Percentiles rank a stretch among this genome's conserved stretches.
Evolutionary conservation across 2,888 invertebrate genomes (phyloP).

Genomic region (Charanyca ferruginea): DNA sequence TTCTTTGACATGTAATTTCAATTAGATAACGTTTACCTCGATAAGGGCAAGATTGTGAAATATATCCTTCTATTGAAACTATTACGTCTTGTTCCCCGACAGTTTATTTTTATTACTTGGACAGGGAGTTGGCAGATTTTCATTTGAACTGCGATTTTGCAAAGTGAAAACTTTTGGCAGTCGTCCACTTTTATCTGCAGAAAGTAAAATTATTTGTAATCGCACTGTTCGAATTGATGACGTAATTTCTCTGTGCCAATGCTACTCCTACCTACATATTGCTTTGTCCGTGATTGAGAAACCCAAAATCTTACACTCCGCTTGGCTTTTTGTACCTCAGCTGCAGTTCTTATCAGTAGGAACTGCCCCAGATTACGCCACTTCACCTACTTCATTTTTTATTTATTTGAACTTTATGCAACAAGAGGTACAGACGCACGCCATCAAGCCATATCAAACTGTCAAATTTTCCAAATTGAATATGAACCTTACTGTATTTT

Average conservation of each 20-base stretch:
- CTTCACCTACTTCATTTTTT: background rate
- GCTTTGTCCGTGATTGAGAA: too few relatives aligned
- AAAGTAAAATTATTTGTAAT: constrained; percentile 51
- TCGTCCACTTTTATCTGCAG: constrained; percentile 52
- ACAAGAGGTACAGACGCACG: too few relatives aligned
- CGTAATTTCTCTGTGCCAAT: constrained; percentile 1
- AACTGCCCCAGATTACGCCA: background rate
- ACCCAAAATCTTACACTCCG: too few relatives aligned
- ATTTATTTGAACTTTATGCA: too few relatives aligned
- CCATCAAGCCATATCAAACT: too few relatives aligned
- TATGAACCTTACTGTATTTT: too few relatives aligned
- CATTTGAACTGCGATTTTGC: constrained; percentile 40
- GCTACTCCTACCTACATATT: background rate
- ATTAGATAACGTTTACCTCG: constrained; percentile 1
- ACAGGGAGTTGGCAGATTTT: constrained; percentile 48
- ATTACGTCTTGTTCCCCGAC: constrained; percentile 10
- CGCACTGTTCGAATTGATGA: background rate
- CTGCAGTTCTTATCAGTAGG: background rate
- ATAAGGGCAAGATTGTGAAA: constrained; percentile 11
- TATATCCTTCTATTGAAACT: constrained; percentile 6
- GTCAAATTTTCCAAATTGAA: too few relatives aligned
- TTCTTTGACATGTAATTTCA: background rate
- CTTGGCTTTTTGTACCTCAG: too few relatives aligned
- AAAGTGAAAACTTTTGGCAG: constrained; percentile 55
- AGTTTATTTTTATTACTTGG: constrained; percentile 31